A percentile compares a stretch with the other conserved stretches of the same genome.
Evolutionary conservation across 92 coral and sea anemone species (phyloP).

Genomic region (Montipora capitata): DNA sequence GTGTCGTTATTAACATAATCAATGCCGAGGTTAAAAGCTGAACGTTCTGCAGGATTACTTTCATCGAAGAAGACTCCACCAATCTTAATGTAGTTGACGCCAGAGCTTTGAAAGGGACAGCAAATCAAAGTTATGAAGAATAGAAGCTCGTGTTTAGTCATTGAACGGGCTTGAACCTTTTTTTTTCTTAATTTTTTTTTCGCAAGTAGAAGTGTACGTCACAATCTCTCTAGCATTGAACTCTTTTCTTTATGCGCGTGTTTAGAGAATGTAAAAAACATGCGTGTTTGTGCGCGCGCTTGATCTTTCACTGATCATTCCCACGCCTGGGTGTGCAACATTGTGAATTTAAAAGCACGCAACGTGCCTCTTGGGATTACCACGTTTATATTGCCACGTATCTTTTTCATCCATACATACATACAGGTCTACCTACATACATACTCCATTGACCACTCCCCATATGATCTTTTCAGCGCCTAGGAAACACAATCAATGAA

Average conservation of each 20-base stretch:
- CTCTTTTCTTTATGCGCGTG: not conserved
- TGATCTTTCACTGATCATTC: no score
- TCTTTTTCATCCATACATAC: no score
- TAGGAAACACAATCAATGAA: no score
- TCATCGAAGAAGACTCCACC: slow-evolving; percentile 82
- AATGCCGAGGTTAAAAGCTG: slow-evolving; percentile 82
- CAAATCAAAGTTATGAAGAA: not conserved
- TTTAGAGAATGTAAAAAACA: no score
- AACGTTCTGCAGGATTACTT: slow-evolving; percentile 41
- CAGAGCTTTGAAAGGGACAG: not conserved
- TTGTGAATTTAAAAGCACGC: no score
- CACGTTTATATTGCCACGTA: no score
- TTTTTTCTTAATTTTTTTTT: not conserved
- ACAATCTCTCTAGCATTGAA: not conserved
- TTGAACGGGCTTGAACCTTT: not conserved
- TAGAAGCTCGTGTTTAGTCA: slow-evolving; percentile 10
- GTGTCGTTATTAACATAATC: slow-evolving; percentile 86
- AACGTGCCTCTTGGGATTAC: no score
- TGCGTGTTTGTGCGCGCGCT: no score
- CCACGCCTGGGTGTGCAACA: no score
- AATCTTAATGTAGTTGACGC: slow-evolving; percentile 60
- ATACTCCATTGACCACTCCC: no score
- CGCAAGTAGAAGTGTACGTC: not conserved
- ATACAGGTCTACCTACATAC: no score
- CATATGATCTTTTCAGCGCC: no score